A percentile compares a stretch with the other conserved stretches of the same genome.
Evolutionary conservation across 2,888 invertebrate species (phyloP).

Genomic region (Erebia palarica): DNA sequence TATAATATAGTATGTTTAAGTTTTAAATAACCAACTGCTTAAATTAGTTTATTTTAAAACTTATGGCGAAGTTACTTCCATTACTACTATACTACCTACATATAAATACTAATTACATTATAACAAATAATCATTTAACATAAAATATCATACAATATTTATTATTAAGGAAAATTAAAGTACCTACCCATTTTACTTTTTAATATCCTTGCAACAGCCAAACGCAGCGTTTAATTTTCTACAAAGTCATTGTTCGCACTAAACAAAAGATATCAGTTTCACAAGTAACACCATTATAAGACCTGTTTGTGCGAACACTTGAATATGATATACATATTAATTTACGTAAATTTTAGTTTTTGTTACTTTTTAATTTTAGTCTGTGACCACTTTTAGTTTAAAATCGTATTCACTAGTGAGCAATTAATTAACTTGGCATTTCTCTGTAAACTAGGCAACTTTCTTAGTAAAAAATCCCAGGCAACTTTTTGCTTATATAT

Average conservation of each 20-base stretch:
- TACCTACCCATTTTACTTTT: constrained; percentile 15
- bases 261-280: constrained; percentile 19
- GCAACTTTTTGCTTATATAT: no score
- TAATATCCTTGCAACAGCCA: neutral
- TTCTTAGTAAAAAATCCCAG: no score
- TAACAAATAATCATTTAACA: neutral
- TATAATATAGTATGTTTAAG: no score
- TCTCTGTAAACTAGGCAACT: no score
- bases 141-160: neutral
- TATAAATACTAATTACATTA: no score
- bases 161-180: neutral
- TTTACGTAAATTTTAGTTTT: neutral
- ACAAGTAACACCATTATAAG: constrained; percentile 16
- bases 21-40: no score
- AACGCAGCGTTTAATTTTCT: neutral
- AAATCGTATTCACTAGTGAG: no score
- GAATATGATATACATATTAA: neutral
- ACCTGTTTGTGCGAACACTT: neutral
- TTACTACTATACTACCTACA: no score
- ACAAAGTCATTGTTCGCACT: constrained; percentile 12
- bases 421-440: no score
- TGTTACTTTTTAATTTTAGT: neutral
- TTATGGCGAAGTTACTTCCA: no score
- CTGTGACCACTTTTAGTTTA: no score
- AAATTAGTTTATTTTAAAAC: no score